Evolutionary conservation across 2,797 vertebrate species (phyloP).

Genomic region (Sebastes cheni): DNA sequence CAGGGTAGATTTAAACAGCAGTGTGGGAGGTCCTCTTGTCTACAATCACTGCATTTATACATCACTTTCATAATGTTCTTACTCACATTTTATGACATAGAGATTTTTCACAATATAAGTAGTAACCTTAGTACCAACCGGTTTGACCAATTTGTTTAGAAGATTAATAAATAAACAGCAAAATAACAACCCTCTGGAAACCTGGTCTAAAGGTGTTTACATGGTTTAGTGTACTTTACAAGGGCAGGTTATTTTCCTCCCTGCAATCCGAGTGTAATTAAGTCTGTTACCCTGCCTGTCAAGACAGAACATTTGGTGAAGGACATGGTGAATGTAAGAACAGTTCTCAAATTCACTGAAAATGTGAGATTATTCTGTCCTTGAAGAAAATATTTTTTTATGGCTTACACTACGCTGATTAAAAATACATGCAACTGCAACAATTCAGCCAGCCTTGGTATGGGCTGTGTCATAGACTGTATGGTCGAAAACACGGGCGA

Average conservation of each 20-base stretch:
- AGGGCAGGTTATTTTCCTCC: slow-evolving; percentile 17
- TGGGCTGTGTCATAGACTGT: neutral
- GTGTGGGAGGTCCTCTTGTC: neutral
- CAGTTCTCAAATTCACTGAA: slow-evolving; percentile 8
- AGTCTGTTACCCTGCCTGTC: slow-evolving; percentile 10
- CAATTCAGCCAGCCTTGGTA: slow-evolving; percentile 27
- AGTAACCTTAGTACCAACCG: neutral
- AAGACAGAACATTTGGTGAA: slow-evolving; percentile 2
- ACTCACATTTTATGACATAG: neutral
- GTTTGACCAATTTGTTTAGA: neutral
- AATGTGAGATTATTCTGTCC: neutral
- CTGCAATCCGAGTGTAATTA: slow-evolving; percentile 16
- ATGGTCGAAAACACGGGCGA: too few species aligned
- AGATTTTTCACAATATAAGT: neutral
- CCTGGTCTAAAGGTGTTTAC: neutral
- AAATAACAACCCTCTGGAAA: neutral
- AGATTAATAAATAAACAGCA: neutral
- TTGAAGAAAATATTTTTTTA: slow-evolving; percentile 15
- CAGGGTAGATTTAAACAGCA: neutral
- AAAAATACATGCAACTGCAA: slow-evolving; percentile 52
- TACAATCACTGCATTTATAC: neutral
- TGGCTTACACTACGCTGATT: slow-evolving; percentile 24
- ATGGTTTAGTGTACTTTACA: slow-evolving; percentile 11
- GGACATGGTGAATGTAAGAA: slow-evolving; percentile 2
- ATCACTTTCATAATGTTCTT: neutral